phyloP scores from a whole-genome alignment of 2,113 vertebrate genomes.

The Cololabis saira region DNA sequence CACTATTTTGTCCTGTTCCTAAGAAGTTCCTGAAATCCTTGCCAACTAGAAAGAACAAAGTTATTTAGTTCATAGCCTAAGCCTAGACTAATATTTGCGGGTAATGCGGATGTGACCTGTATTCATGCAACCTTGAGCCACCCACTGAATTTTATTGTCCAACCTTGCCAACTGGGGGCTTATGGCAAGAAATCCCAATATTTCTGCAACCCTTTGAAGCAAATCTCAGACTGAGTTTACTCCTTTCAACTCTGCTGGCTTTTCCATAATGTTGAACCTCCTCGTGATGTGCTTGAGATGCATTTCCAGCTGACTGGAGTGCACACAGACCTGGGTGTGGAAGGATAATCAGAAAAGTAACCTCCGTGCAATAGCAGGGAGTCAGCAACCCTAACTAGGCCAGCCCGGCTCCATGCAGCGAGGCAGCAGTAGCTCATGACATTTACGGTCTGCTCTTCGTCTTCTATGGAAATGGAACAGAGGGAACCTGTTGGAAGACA shows the following conservation, averaged over 20 bases:
- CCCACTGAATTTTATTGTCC: not conserved
- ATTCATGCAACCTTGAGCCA: constrained; percentile 6
- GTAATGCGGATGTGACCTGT: constrained; percentile 18
- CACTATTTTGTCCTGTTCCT: not conserved
- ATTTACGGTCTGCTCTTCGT: constrained; percentile 55
- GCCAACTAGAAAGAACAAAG: constrained; percentile 9
- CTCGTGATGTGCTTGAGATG: constrained; percentile 1
- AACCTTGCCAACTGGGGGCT: not conserved
- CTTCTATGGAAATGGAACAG: constrained; percentile 45
- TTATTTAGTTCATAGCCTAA: constrained; percentile 27
- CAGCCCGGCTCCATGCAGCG: constrained; percentile 43
- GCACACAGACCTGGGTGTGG: constrained; percentile 19
- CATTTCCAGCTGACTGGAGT: constrained; percentile 23
- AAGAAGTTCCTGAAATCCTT: constrained; percentile 15
- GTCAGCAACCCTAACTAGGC: constrained; percentile 56
- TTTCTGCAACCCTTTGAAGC: constrained; percentile 28
- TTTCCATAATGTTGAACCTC: constrained; percentile 16
- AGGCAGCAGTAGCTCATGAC: constrained; percentile 39
- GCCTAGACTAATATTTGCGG: not conserved
- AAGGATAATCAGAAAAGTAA: constrained; percentile 31
- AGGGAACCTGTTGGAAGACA: constrained; percentile 23
- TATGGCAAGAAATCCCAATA: constrained; percentile 6
- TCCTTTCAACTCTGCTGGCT: constrained; percentile 7
- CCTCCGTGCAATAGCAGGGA: constrained; percentile 34
- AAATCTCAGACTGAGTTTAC: constrained; percentile 13